These are phyloP conservation scores for Lepidurus couesii DNA, from an alignment of 1,140 invertebrate genomes.

Conservation along the genomic window DNA sequence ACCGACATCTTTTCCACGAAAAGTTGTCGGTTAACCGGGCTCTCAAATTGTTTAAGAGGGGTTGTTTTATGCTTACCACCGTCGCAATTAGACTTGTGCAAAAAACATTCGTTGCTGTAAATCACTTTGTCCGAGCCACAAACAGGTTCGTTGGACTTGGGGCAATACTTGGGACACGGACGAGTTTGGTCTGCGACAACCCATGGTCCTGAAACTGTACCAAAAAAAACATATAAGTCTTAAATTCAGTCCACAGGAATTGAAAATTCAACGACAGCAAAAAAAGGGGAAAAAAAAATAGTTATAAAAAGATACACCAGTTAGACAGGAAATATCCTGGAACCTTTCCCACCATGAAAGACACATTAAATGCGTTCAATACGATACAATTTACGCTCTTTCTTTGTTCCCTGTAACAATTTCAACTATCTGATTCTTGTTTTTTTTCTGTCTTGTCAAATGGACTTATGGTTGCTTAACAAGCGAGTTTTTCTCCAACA, in stretches of 20 bases:
- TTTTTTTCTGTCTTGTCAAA: no score
- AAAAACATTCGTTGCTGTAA: slow-evolving; percentile 59
- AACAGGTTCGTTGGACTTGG: slow-evolving; percentile 63
- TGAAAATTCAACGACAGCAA: not conserved
- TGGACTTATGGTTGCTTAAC: no score
- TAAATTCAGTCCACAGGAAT: not conserved
- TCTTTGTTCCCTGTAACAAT: no score
- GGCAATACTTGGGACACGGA: slow-evolving; percentile 42
- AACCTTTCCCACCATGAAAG: no score
- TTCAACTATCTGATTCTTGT: no score
- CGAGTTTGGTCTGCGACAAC: slow-evolving; percentile 23
- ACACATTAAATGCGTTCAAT: no score
- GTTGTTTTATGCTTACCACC: slow-evolving; percentile 26
- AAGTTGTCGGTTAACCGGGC: not conserved
- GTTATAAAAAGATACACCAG: not conserved
- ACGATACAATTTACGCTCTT: no score
- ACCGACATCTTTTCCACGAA: not conserved
- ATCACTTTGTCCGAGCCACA: slow-evolving; percentile 81
- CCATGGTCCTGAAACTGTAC: not conserved
- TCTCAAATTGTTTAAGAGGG: not conserved
- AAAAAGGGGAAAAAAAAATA: not conserved
- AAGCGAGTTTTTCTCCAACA: no score
- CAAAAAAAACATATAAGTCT: not conserved
- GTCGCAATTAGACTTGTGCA: slow-evolving; percentile 32
- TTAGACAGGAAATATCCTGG: no score